phyloP scores from a whole-genome alignment of 53 echinoderm and acorn worm genomes.

The Antedon mediterranea region DNA sequence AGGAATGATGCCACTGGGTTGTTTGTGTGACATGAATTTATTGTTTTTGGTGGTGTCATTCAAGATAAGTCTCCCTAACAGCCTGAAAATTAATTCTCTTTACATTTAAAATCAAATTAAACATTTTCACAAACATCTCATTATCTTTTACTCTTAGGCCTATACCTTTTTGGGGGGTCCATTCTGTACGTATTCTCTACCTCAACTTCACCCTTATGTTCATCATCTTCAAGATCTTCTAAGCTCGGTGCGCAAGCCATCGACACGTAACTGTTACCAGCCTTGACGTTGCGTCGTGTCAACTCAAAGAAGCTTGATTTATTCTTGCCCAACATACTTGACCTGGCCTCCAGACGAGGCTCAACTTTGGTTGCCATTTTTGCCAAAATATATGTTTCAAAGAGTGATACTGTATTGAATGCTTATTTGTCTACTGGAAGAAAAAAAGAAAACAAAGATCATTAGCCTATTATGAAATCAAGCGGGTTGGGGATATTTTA shows the following conservation, averaged over 20 bases:
- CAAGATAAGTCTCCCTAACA: no score
- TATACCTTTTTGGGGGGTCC: slow-evolving; percentile 63
- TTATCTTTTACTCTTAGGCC: no score
- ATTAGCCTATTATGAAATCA: no score
- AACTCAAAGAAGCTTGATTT: slow-evolving; percentile 50
- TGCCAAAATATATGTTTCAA: no score
- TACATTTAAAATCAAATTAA: no score
- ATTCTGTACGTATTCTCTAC: slow-evolving; percentile 57
- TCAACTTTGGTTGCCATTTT: neutral
- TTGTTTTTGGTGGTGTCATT: no score
- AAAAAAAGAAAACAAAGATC: neutral
- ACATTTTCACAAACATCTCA: no score
- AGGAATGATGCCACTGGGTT: no score
- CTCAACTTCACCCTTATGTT: slow-evolving; percentile 21
- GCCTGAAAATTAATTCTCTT: no score
- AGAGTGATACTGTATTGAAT: no score
- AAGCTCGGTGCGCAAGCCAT: slow-evolving; percentile 42
- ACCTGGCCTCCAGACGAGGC: neutral
- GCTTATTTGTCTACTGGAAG: neutral
- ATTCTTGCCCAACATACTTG: neutral
- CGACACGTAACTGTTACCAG: slow-evolving; percentile 46
- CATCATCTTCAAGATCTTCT: slow-evolving; percentile 37
- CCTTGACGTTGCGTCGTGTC: slow-evolving; percentile 16
- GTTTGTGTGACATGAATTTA: no score
- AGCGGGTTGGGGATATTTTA: no score